Evolutionary conservation across 2,888 invertebrate genomes (phyloP).

Genomic region (Himalopsyche anomala): DNA sequence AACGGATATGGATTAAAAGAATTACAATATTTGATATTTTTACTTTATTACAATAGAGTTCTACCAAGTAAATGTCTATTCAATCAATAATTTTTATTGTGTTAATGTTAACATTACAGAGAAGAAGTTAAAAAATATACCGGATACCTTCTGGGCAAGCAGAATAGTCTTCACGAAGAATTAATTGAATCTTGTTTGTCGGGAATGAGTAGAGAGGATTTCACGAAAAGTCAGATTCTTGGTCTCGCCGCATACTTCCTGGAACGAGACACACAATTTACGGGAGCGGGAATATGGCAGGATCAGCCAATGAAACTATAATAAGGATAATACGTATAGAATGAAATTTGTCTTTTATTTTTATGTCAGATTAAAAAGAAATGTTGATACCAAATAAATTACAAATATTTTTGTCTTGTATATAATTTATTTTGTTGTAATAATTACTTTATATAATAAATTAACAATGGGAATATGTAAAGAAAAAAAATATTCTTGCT

Average conservation of each 20-base stretch:
- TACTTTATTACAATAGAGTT: not conserved
- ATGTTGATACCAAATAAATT: no score
- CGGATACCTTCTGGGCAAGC: not conserved
- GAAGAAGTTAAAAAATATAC: conserved; percentile 49
- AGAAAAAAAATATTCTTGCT: no score
- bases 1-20: no score
- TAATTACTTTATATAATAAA: no score
- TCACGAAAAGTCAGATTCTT: conserved; percentile 77
- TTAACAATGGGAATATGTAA: no score
- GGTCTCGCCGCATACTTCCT: conserved; percentile 83
- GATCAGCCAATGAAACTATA: no score
- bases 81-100: not conserved
- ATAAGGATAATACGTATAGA: no score
- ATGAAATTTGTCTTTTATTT: no score
- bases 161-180: not conserved
- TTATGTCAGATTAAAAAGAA: no score
- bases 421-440: no score
- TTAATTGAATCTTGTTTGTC: conserved; percentile 13
- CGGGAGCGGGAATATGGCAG: conserved; percentile 85
- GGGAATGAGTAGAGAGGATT: conserved; percentile 67
- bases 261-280: conserved; percentile 84
- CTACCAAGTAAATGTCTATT: not conserved
- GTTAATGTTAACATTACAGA: conserved; percentile 62
- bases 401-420: no score
- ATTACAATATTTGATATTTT: no score